Evolutionary conservation across 2,888 invertebrate genomes (phyloP).

Genomic region (Cabera pusaria): DNA sequence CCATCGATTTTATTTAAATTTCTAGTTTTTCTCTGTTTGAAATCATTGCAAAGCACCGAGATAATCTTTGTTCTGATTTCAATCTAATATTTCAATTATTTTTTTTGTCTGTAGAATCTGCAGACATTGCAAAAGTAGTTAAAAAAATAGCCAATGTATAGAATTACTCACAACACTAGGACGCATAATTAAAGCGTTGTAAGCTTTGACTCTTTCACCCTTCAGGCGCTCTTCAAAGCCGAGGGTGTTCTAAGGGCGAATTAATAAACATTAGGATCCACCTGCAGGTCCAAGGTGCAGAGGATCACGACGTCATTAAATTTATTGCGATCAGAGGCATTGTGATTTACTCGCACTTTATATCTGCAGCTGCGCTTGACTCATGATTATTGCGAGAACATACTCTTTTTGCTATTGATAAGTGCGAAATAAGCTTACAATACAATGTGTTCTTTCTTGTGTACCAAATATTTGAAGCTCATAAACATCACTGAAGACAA

Average conservation of each 20-base stretch:
- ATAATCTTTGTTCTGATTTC: too few relatives aligned
- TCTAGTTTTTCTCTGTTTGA: slow-evolving; percentile 46
- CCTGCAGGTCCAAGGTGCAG: slow-evolving; percentile 29
- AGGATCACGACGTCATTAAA: slow-evolving; percentile 58
- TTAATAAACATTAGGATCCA: slow-evolving; percentile 36
- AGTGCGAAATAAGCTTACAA: slow-evolving; percentile 27
- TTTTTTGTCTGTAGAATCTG: too few relatives aligned
- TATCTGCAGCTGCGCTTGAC: slow-evolving; percentile 72
- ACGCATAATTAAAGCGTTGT: background rate
- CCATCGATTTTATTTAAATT: slow-evolving; percentile 73
- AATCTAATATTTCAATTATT: too few relatives aligned
- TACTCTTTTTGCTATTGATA: slow-evolving; percentile 23
- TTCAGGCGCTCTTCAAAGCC: slow-evolving; percentile 8
- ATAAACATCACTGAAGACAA: background rate
- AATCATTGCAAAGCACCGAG: slow-evolving; percentile 9
- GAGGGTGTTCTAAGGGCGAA: slow-evolving; percentile 36
- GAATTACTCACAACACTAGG: too few relatives aligned
- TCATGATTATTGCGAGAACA: slow-evolving; percentile 52
- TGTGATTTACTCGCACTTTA: slow-evolving; percentile 70
- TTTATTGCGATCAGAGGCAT: slow-evolving; percentile 50
- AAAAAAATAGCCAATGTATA: background rate
- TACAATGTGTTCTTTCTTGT: slow-evolving; percentile 12
- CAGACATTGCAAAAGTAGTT: slow-evolving; percentile 4
- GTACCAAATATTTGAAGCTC: slow-evolving; percentile 5
- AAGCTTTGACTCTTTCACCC: slow-evolving; percentile 10